Evolutionary conservation across 53 echinoderm and acorn worm species (phyloP).

Genomic region (Glandiceps talaboti): DNA sequence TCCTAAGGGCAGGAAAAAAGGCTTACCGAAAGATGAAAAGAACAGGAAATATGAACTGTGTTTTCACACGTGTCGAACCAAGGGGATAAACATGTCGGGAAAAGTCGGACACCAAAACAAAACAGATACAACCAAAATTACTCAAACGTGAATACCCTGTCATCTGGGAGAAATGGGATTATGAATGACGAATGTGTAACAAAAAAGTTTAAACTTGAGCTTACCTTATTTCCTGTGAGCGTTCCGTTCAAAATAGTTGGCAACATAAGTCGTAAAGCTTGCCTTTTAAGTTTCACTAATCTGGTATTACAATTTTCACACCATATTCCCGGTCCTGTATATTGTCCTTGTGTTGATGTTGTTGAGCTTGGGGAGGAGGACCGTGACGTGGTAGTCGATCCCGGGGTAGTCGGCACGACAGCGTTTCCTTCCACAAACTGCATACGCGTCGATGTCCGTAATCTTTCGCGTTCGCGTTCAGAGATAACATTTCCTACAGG

Average conservation of each 20-base stretch:
- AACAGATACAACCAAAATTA: too few species aligned
- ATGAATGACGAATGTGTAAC: too few species aligned
- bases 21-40: too few species aligned
- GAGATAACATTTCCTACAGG: neutral
- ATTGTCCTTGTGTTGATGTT: neutral
- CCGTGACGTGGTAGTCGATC: neutral
- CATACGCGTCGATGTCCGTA: neutral
- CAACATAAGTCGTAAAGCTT: constrained; percentile 85
- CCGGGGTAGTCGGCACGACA: neutral
- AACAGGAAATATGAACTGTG: too few species aligned
- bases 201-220: too few species aligned
- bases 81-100: too few species aligned
- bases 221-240: neutral
- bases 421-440: neutral
- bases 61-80: too few species aligned
- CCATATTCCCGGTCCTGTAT: constrained; percentile 61
- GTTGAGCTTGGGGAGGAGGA: neutral
- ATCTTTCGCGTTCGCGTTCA: neutral
- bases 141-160: too few species aligned
- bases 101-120: too few species aligned
- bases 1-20: too few species aligned
- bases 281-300: constrained; percentile 93
- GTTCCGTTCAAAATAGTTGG: neutral
- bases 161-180: too few species aligned
- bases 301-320: constrained; percentile 95